Evolutionary conservation across 37 sponge, comb jelly and placozoan species (phyloP), one percentile per base, ranked within the genome.

Genomic region (Tethya wilhelma): DNA sequence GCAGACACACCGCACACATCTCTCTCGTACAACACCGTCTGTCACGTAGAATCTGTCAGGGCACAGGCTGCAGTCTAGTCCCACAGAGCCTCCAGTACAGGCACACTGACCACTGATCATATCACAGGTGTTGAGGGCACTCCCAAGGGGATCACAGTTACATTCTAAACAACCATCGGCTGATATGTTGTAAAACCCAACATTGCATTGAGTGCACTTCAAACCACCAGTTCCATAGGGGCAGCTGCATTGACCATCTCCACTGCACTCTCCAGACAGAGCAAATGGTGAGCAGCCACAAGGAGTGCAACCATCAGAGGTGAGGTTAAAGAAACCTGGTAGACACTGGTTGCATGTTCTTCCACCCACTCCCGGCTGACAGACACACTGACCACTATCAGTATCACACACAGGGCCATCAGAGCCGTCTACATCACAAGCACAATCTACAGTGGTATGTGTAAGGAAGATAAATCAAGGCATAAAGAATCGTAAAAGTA

Each of bases 1-100:
- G 28, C 90, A 89, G 11, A 42, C 44, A 79, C 79, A 83, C 44
- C 36, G 38, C 8, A 63, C 37, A 34, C 84, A 89, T 1, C 22
- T 33, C 31, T 65, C 74, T 22, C 40, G 28, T 23, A 22, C 19
- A 5, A 33, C 1, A 6, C 89, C 65, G 19, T 67, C 38, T 14
- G 89, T 82, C 14, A 26, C 17, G 30, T 57, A 82, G 63, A 57
- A 74, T 31, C 84, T 77, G 66, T 69, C 77, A 22, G 72, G 59
- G 69, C 94, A 94, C n/a, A 42, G 45, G 71, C 68, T 80, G 84
- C 94, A 94, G 43, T 72, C 67, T 39, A 33, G 26, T 2, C 94
- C 94, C 1, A 74, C 64, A 28, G 84, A 80, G 62, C n/a, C 59
- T 29, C 60, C 94, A 68, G 43, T 70, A 73, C 94, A 94, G 29